Conservation (phyloP, 1,140 invertebrate species). For the Drosophila eugracilis region DNA sequence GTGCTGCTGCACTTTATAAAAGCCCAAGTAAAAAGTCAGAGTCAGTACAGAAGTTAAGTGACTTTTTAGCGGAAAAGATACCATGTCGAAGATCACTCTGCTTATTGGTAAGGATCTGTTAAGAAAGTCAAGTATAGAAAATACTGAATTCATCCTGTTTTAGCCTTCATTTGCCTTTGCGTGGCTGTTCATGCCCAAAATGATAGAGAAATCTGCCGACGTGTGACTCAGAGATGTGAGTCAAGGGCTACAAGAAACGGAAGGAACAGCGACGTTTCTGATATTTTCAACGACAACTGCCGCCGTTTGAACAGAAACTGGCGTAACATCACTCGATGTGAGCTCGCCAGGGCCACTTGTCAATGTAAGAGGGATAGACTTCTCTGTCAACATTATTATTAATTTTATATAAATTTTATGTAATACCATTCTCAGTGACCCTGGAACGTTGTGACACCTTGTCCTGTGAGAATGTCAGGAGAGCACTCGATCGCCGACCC, state of each 20-base stretch:
- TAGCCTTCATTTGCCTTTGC: constrained; percentile 44
- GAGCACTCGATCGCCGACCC: not conserved
- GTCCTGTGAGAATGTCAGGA: constrained; percentile 36
- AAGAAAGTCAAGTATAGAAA: too few species aligned
- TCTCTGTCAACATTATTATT: not conserved
- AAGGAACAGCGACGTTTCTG: constrained; percentile 24
- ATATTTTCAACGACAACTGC: constrained; percentile 35
- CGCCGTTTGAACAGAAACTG: constrained; percentile 10
- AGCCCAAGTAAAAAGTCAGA: not conserved
- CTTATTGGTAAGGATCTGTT: constrained; percentile 50
- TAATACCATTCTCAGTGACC: constrained; percentile 17
- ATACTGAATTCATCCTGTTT: too few species aligned
- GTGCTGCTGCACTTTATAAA: constrained; percentile 34
- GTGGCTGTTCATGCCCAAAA: constrained; percentile 29
- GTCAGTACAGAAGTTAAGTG: constrained; percentile 16
- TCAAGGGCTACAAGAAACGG: constrained; percentile 6
- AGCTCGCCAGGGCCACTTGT: constrained; percentile 46
- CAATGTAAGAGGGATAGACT: constrained; percentile 24
- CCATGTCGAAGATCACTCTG: constrained; percentile 50
- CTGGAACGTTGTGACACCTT: constrained; percentile 16
- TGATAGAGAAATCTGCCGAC: constrained; percentile 20
- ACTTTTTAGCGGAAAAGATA: not conserved
- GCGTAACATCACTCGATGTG: constrained; percentile 47
- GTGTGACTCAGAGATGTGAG: constrained; percentile 6
- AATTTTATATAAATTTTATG: not conserved